Base-by-base conservation (phyloP, 2,888 invertebrate species). In the Monopis laevigella region DNA sequence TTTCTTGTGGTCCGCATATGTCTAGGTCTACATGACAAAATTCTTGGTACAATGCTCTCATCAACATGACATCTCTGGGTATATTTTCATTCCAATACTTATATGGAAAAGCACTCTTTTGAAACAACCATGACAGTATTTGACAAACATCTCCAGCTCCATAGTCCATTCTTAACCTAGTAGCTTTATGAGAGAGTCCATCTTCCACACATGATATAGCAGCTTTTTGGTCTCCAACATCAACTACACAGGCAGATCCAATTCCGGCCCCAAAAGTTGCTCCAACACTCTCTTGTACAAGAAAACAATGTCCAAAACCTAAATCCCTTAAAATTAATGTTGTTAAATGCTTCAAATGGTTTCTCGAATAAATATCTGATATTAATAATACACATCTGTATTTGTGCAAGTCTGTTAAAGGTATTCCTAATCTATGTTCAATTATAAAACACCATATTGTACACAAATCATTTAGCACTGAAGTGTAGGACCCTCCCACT, bases 171-270 rank as follows among this genome's bases (percentile, higher is more conserved):
- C 91, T 73, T 55, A 89, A 86, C 57, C 96, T 82, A 0, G 96
- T 94, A 48, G 90, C 89, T 50, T 90, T 87, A 56, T 94, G 93
- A 16, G 96, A 96, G 45, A 97, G 92, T 1, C 96, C 96, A 80
- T 97, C 97, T 75, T 97, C 97, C 1, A 97, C 95, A 74, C 97
- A 98, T 2, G 95, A 95, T 13, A 98, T 90, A 0, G 96, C 93
- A 0, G 94, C 95, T 77, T 97, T 97, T 63, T 96, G 94, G 60
- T 96, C 96, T 0, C 97, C 97, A 40, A 97, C 89, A 63, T 97
- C 96, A 1, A 98, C 92, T 1, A 97, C 95, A 72, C 97, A 97
- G 0, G 96, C 96, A 56, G 89, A 92, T 1, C 81, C 81, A 6
- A 82, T 77, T 0, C 81, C 82, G 26, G 82, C 81, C 1, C 82